Evolutionary conservation across 2,797 vertebrate species (phyloP), one percentile per base, ranked within the genome.

Genomic region (Danio albolineatus): DNA sequence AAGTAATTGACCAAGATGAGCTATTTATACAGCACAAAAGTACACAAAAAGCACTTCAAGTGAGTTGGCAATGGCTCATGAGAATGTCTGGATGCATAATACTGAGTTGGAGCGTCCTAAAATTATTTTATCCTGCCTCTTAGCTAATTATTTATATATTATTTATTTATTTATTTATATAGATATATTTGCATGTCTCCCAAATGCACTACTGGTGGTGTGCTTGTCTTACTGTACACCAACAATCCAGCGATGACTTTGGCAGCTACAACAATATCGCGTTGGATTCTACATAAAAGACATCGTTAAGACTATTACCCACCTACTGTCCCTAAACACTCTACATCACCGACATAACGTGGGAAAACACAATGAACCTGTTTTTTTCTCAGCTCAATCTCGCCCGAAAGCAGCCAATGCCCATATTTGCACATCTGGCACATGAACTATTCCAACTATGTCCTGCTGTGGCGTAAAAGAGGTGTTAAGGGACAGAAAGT

Each of bases 351-450:
- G 51, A 65, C 64, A 77, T 10, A 39, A 74, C 44, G 48, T 62
- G 62, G 57, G 76, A 82, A 78, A 69, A 69, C 43, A 76, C 64
- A 67, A 38, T 43, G 62, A 69, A 61, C 51, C 14, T 8, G 10
- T 17, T 70, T 57, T 74, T 81, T 39, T 56, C 75, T 59, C 85
- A 87, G 61, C 60, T 78, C 77, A 39, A 78, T 54, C 10, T 78
- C 4, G 2, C 82, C 82, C 54, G 71, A 62, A 38, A 54, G 80
- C 74, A 9, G 73, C 72, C 79, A 82, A 88, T 87, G 86, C 87
- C 88, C 88, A 89, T 85, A 89, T 90, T 89, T 88, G 89, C 86
- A 84, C 84, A 88, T 78, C n/a, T 70, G 81, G 76, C 64, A 73
- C 69, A 73, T 28, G 17, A 80, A 82, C 71, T 79, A 86, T 85